Evolutionary conservation across 2,797 vertebrate genomes (phyloP), one percentile per base, ranked within the genome.

Genomic region (Chaetophractus vellerosus): DNA sequence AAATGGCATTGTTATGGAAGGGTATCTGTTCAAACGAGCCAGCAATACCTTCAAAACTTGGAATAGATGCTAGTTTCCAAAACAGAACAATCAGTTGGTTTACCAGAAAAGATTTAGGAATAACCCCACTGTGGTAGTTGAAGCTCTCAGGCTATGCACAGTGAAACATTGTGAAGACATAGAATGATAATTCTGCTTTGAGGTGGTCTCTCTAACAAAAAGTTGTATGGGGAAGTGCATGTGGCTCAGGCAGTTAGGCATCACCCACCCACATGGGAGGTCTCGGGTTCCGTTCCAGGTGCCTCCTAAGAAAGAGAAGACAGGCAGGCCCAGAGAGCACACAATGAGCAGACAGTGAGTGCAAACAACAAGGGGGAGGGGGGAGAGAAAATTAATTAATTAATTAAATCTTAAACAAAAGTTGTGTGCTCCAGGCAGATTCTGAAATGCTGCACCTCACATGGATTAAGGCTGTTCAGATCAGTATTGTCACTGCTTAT

Each of bases 101-200:
- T 99, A 99, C 98, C 99, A 99, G 99, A 99, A 99, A 98, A 99
- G 99, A 96, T 99, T 99, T 98, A 99, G 99, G 99, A 99, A 99
- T 97, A 99, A 99, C 94, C 99, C 99, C 28, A 99, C 99, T 0
- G 99, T 99, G 71, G 99, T 99, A 79, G 99, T 99, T 81, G 99
- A 99, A 96, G 99, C 99, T 94, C 97, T 99, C 93, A 96, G 99
- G 33, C 98, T 99, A 36, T 99, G 99, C 94, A 99, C 99, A 0
- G 99, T 99, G 79, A 99, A 99, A 97, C 99, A 99, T 94, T 99
- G 99, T 68, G 99, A 99, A 98, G 99, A 99, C 96, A 98, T 99
- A 41, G 99, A 99, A 97, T 98, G 99, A 1, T 99, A 99, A 19
- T 99, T 99, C 98, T 99, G 99, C 97, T 99, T 99, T 72, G 99